A percentile compares a stretch with the other conserved stretches of the same genome.
Conservation (phyloP, 2,888 invertebrate species). For the Lycia hirtaria region DNA sequence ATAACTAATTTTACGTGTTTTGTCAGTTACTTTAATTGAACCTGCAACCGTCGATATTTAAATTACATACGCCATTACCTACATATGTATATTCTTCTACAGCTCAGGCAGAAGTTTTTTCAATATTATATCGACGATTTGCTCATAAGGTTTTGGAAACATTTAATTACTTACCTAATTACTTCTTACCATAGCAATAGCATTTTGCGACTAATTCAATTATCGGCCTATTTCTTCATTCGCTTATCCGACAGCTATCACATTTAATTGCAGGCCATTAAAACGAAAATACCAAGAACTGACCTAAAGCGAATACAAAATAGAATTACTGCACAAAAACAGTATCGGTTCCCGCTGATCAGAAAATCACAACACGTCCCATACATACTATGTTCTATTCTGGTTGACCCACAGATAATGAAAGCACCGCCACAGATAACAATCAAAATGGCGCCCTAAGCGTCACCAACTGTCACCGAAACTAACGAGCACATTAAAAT, state of each 20-base stretch:
- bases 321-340: constrained; percentile 37
- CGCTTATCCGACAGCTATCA: constrained; percentile 21
- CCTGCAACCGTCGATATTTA: too few species aligned
- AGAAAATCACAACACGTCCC: constrained; percentile 36
- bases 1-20: too few species aligned
- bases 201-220: constrained; percentile 17
- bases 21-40: too few species aligned
- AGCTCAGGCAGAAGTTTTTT: too few species aligned
- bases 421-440: constrained; percentile 69
- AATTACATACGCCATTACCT: too few species aligned
- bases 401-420: constrained; percentile 58
- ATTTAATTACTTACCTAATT: too few species aligned
- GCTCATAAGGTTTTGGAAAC: too few species aligned
- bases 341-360: constrained; percentile 49
- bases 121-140: too few species aligned
- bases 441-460: constrained; percentile 79
- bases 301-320: constrained; percentile 26
- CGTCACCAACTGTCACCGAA: constrained; percentile 77
- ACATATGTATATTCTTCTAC: too few species aligned
- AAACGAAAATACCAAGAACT: constrained; percentile 27
- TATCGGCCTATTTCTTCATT: constrained; percentile 12
- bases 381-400: constrained; percentile 10
- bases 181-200: background rate
- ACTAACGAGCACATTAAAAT: constrained; percentile 80
- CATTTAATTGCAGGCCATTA: constrained; percentile 28